Evolutionary conservation across 2,888 invertebrate genomes (phyloP), one percentile per base, ranked within the genome.

Genomic region (Germaria angustata): DNA sequence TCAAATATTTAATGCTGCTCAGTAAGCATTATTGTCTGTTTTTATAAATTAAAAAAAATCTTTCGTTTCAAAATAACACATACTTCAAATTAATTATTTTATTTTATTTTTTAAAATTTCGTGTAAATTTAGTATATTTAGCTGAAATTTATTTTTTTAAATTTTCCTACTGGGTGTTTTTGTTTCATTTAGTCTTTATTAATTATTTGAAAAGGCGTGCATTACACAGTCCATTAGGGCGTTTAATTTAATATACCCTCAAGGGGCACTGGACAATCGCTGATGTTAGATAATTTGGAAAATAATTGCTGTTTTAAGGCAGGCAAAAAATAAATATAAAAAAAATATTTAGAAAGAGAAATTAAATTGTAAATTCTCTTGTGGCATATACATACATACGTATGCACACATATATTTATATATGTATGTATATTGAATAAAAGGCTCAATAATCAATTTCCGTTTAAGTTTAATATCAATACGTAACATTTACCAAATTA

Each of bases 161-260:
- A 15, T 6, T 69, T 77, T 77, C 61, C 77, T 44, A 61, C 4
- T 28, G 77, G 44, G 34, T 20, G 1, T 17, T 61, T 53, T 61
- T 77, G 49, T 53, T 69, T 63, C 8, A 0, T 3, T 69, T 7
- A 24, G n/a, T 24, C 22, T 41, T 11, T 61, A 6, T 49, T 66
- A 72, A 79, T 72, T 79, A 79, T 57, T 59, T 49, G 28, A 51
- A 72, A 79, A 72, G 79, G 79, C 79, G 79, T 72, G 55, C 63
- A 39, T 57, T 32, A 22, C 39, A 9, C 51, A 32, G 28, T 53
- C 32, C 51, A 65, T 57, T 57, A 66, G 59, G 79, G 79, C 79
- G 79, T 79, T 51, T 79, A 71, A 78, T 72, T 65, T 51, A 49
- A 66, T 51, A 72, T 51, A 28, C 4, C 72, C 72, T 51, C 39